These are phyloP conservation scores for Perizoma affinitatum DNA, from an alignment of 2,888 invertebrate genomes.

Conservation along the genomic window DNA sequence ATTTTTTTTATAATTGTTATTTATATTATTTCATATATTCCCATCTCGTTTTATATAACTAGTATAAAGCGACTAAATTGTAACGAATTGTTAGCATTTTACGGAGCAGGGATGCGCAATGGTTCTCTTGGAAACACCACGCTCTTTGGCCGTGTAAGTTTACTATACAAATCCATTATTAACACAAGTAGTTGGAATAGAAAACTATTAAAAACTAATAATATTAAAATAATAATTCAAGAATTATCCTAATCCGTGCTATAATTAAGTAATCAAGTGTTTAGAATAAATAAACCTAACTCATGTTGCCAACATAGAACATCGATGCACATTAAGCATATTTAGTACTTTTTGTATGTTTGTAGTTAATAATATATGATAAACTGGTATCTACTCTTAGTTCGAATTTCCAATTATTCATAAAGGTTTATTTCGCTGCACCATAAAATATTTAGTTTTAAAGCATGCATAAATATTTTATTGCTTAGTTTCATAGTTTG, in stretches of 20 bases:
- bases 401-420: constrained; percentile 1
- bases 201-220: constrained; percentile 32
- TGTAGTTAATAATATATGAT: constrained; percentile 48
- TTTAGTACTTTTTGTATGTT: constrained; percentile 52
- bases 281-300: constrained; percentile 15
- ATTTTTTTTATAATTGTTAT: no score
- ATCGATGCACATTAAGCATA: constrained; percentile 51
- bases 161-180: constrained; percentile 7
- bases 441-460: background rate
- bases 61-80: constrained; percentile 1
- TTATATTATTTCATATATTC: constrained; percentile 4
- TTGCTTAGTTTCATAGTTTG: background rate
- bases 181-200: constrained; percentile 9
- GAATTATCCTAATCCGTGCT: background rate
- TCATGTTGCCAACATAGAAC: constrained; percentile 58
- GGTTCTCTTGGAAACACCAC: constrained; percentile 1
- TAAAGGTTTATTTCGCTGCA: background rate
- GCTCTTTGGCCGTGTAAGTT: constrained; percentile 14
- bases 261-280: background rate
- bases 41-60: background rate
- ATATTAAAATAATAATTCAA: constrained; percentile 7
- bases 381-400: constrained; percentile 7
- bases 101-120: constrained; percentile 12
- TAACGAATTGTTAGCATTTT: constrained; percentile 19
- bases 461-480: background rate